Evolutionary conservation across 2,888 invertebrate species (phyloP), one percentile per base, ranked within the genome.

Genomic region (Scaptomyza polygonia): DNA sequence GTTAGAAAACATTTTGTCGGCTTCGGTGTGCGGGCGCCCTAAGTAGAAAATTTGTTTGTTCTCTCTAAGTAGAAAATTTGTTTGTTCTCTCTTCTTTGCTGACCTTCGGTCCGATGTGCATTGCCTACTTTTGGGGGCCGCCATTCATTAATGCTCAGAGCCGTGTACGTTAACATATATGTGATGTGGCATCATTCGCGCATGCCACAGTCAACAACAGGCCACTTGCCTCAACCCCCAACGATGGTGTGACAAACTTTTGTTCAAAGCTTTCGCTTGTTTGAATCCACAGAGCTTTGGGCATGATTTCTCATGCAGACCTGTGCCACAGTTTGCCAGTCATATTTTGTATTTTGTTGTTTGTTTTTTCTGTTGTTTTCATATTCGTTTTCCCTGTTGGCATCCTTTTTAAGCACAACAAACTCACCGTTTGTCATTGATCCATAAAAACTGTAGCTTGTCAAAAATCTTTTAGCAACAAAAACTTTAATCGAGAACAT

Each of bases 91-190:
- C 29, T 29, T n/a, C 34, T 11, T 11, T 11, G 45, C 25, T 30
- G 47, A 54, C 40, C 30, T 54, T 47, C 32, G 58, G 32, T 53
- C 42, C 55, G 29, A 52, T 55, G 34, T 40, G 27, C 63, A 58
- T 52, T 74, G 58, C 52, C 54, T 25, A 45, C 30, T 34, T 47
- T 51, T 16, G 59, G 34, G 34, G 16, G 30, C 48, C 54, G 66
- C 57, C 53, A 51, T 67, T 56, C 45, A 54, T 39, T 42, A 49
- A 45, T 45, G 67, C 27, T 58, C 32, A 47, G 47, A 29, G 57
- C 40, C 45, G 11, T 55, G 55, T 67, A 67, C 54, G 73, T 52
- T 72, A 51, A 58, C 63, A 55, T 57, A 73, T 73, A 72, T 58
- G 49, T 72, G 63, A 62, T 62, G 52, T 68, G 72, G 51, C 55